Percentiles rank a stretch among this genome's conserved stretches.
Conservation (phyloP, 2,113 vertebrate genomes). For the Ictidomys tridecemlineatus region DNA sequence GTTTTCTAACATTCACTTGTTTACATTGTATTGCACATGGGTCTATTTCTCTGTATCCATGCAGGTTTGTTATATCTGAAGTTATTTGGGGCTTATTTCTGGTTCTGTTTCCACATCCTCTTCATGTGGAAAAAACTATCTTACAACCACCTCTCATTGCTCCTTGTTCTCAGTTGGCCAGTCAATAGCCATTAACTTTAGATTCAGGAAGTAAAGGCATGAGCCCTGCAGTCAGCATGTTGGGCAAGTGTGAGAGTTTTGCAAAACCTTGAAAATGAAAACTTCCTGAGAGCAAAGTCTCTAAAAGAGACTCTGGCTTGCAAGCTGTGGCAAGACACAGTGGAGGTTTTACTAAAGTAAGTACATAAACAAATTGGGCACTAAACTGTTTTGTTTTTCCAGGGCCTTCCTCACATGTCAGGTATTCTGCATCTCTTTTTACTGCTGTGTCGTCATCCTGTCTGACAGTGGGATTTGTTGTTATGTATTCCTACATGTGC, state of each 20-base stretch:
- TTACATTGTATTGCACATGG: background rate
- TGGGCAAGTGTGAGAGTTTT: background rate
- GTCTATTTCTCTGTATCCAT: background rate
- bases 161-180: background rate
- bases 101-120: background rate
- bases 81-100: background rate
- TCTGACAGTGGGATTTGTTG: too few relatives aligned
- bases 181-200: background rate
- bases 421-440: background rate
- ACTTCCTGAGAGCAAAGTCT: background rate
- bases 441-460: too few relatives aligned
- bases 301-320: background rate
- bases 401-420: background rate
- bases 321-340: background rate
- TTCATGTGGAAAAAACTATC: background rate
- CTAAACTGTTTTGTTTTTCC: background rate
- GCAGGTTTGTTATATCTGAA: background rate
- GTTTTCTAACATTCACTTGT: background rate
- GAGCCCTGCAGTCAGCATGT: background rate
- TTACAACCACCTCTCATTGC: background rate
- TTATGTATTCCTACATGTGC: too few relatives aligned
- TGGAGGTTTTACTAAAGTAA: background rate
- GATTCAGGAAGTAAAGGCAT: background rate
- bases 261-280: background rate
- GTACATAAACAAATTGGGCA: background rate